Base-by-base conservation (phyloP, 2,888 invertebrate genomes). In the Gymnosoma rotundatum region DNA sequence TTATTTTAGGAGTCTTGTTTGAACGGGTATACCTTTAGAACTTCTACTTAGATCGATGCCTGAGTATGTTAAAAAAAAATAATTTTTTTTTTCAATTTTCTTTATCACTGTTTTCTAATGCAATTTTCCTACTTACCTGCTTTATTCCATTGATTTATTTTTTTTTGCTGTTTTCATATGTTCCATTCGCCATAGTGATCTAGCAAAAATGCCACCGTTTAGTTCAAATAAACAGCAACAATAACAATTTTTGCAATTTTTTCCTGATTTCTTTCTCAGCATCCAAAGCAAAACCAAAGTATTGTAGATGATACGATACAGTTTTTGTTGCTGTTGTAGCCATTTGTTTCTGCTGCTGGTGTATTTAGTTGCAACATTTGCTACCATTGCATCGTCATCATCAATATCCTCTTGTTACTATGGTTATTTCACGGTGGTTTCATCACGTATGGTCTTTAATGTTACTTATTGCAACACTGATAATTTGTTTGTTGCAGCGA, bases 401-500 rank as follows among this genome's bases (percentile, higher is more conserved):
- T 81, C 70, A 75, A 81, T 81, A 75, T 81, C 64, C 70, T 63
- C 81, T 70, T 70, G 81, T 76, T 76, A 64, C 81, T 81, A 64
- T 64, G 81, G 81, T 75, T 81, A 81, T 81, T 81, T 81, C 69
- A 81, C 75, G 81, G 81, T 81, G 81, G 81, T 81, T 81, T 75
- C 70, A 76, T 81, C 75, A 81, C 81, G 75, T 81, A 75, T 81
- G 75, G 81, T 70, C 70, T 75, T 81, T 81, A 75, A 70, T 75
- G 81, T 69, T 81, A 75, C 75, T 74, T 80, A 69, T 80, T 75
- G 81, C 63, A 81, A 75, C 72, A 73, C 82, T 85, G 87, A 85
- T 85, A 86, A 87, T 86, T 86, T 85, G 82, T 83, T 85, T 86
- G 86, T 82, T 86, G 78, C 80, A 85, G 83, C 86, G 78, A 85